Evolutionary conservation across 35 echinoderm and acorn worm genomes (phyloP), one percentile per base, ranked within the genome.

Genomic region (Stichopus chloronotus): DNA sequence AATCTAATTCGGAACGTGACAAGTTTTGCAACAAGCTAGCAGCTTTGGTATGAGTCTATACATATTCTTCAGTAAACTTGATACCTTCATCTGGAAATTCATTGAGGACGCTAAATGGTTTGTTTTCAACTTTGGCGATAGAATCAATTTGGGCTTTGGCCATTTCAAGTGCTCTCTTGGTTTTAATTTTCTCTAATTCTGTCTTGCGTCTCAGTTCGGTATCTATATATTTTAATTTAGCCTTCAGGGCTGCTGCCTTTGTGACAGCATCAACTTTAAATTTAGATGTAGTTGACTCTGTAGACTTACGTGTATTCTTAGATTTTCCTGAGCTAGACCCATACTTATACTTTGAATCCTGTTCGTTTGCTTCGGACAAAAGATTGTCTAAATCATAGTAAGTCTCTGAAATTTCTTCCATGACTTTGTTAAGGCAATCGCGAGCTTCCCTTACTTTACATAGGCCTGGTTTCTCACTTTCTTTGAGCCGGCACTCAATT

Each of bases 181-280:
- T 76, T 12, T 12, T 76, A n/a, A 5, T 5, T 23, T 12, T 12
- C 24, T 76, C 71, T 76, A 76, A 76, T 23, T 76, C 71, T 76
- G 4, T 23, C 71, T 76, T 76, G 24, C 5, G 4, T 76, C 24
- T 76, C 71, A 76, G 16, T 76, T 12, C 4, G 24, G 5, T 76
- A 5, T 76, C 71, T 76, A 12, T 76, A 76, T 76, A 76, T 76
- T 76, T 76, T 76, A 76, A 13, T 76, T 76, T 76, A 24, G 72
- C 14, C 72, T 76, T 16, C 12, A 76, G 25, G 5, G 72, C 72
- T 76, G 71, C 71, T n/a, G 71, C 71, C 71, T 76, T 76, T 76
- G 71, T 12, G 24, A 76, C 71, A n/a, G 71, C 11, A 76, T 76
- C 71, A 68, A 17, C 63, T 68, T 17, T 68, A n/a, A n/a, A n/a